Conservation (phyloP, 2,888 invertebrate genomes). For the Thumatha senex region DNA sequence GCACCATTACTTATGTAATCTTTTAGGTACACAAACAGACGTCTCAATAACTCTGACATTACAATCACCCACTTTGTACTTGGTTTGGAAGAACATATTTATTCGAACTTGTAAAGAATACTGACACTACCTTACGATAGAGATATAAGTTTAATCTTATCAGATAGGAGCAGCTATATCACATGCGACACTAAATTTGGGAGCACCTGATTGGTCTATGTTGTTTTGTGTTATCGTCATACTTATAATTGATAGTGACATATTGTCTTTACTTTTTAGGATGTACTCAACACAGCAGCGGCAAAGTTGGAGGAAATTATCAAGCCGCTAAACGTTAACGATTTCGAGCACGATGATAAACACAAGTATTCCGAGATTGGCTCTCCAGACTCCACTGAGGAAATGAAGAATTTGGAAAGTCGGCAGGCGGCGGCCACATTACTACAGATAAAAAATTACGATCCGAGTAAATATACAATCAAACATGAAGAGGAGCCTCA, state of each 20-base stretch:
- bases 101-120: slow-evolving; percentile 59
- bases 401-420: slow-evolving; percentile 80
- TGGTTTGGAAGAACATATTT: slow-evolving; percentile 66
- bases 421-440: slow-evolving; percentile 79
- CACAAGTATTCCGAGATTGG: slow-evolving; percentile 72
- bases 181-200: slow-evolving; percentile 62
- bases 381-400: slow-evolving; percentile 79
- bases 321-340: slow-evolving; percentile 69
- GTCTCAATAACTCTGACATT: slow-evolving; percentile 36
- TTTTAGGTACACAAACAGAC: slow-evolving; percentile 40
- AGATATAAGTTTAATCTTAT: slow-evolving; percentile 71
- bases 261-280: slow-evolving; percentile 74
- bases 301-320: slow-evolving; percentile 84
- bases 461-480: slow-evolving; percentile 73
- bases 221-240: slow-evolving; percentile 65
- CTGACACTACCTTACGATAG: slow-evolving; percentile 67
- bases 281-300: slow-evolving; percentile 83
- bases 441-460: slow-evolving; percentile 80
- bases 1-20: slow-evolving; percentile 60
- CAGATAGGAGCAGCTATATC: slow-evolving; percentile 67
- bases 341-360: slow-evolving; percentile 61
- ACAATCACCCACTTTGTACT: slow-evolving; percentile 63
- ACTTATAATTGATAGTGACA: slow-evolving; percentile 57
- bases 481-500: slow-evolving; percentile 78
- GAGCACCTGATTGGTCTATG: slow-evolving; percentile 69